Evolutionary conservation across 2,113 vertebrate genomes (phyloP), one percentile per base, ranked within the genome.

Genomic region (Colaptes auratus): DNA sequence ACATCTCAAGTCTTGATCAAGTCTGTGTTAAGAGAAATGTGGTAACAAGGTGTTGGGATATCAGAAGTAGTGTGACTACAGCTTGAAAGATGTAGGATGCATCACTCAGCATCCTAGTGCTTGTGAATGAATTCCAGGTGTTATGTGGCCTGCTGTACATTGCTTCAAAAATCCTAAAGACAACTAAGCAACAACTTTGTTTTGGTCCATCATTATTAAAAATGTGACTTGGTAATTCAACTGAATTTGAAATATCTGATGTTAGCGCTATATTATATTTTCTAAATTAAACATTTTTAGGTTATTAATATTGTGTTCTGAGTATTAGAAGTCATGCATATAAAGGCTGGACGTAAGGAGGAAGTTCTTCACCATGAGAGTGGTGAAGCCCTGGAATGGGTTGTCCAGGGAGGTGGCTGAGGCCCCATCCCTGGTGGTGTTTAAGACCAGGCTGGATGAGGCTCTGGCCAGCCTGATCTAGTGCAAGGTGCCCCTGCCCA

Each of bases 111-210:
- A 0, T 86, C n/a, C 18, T 20, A 53, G 42, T 23, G 82, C 27
- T 67, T 72, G 77, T 75, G 80, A 93, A 96, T 88, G 81, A 71
- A 82, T 27, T 80, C 83, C 93, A 95, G 92, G 73, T 94, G 88
- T 81, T 90, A 69, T 2, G 4, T 48, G 17, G 9, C 39, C 12
- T 80, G 24, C 18, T 53, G 30, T 10, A 46, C 21, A 11, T 61
- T 69, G 53, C 18, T 88, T 72, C 39, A 53, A 74, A n/a, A 82
- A 77, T 66, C 53, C 50, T 48, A 77, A 81, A 82, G 18, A 19
- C 20, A 66, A 48, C 25, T 42, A 75, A 71, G 23, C 65, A 36
- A 66, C 44, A 3, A 67, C 2, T 3, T 67, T 66, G 36, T 33
- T 56, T 59, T 74, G 5, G 3, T 59, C 89, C 55, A 55, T 77